Evolutionary conservation across 1,140 invertebrate species (phyloP).

Genomic region (Sycobia sp.): DNA sequence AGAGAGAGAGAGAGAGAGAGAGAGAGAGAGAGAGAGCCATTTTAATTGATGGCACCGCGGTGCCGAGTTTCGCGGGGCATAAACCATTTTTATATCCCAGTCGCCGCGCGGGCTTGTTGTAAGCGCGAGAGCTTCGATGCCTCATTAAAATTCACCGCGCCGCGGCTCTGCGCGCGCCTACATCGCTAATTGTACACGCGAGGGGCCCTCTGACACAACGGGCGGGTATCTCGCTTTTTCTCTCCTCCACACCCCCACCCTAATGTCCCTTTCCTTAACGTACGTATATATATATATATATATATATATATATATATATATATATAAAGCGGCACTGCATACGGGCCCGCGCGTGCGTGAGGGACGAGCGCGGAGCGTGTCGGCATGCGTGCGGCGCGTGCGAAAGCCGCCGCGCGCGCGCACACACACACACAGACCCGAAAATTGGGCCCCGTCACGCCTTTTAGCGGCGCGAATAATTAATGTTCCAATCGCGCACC

Average conservation of each 20-base stretch:
- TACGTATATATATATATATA: too few relatives aligned
- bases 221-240: neutral
- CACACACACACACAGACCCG: conserved; percentile 12
- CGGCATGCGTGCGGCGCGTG: neutral
- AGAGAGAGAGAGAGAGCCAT: conserved; percentile 15
- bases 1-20: neutral
- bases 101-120: neutral
- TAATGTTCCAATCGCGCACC: conserved; percentile 29
- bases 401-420: conserved; percentile 18
- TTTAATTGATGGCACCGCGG: conserved; percentile 49
- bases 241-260: neutral
- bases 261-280: neutral
- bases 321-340: too few relatives aligned
- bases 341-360: too few relatives aligned
- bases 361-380: conserved; percentile 8
- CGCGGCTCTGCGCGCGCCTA: conserved; percentile 12
- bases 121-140: conserved; percentile 36
- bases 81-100: conserved; percentile 49
- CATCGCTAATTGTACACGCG: conserved; percentile 42
- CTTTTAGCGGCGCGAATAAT: conserved; percentile 30
- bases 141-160: conserved; percentile 46
- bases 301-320: too few relatives aligned
- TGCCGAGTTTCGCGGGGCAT: conserved; percentile 48
- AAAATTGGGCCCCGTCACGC: conserved; percentile 37
- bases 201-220: neutral